A percentile compares a stretch with the other conserved stretches of the same genome.
These are phyloP conservation scores for Lasioglossum pauxillum DNA, from an alignment of 2,888 invertebrate species.

Conservation along the genomic window DNA sequence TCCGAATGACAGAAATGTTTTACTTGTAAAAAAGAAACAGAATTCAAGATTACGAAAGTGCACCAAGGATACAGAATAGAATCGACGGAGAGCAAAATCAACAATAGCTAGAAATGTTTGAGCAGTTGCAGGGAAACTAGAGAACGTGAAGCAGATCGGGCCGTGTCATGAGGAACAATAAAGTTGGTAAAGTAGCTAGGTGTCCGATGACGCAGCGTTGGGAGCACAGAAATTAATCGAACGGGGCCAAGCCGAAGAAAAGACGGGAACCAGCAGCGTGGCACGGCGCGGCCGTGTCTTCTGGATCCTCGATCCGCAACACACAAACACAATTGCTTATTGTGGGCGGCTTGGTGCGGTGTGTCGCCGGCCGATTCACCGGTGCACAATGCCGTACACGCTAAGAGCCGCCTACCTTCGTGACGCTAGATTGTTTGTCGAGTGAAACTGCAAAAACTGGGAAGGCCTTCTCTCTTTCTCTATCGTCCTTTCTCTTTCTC, in stretches of 20 bases:
- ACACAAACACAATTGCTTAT: slow-evolving; percentile 33
- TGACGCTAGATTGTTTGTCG: slow-evolving; percentile 65
- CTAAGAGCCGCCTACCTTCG: slow-evolving; percentile 62
- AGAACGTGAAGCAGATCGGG: background rate
- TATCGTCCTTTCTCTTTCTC: background rate
- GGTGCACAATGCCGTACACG: slow-evolving; percentile 50
- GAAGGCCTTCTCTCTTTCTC: slow-evolving; percentile 5
- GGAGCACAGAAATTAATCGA: background rate
- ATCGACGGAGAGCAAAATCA: background rate
- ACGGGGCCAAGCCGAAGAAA: slow-evolving; percentile 12
- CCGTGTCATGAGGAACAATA: background rate
- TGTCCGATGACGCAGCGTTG: background rate
- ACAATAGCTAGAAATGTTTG: background rate
- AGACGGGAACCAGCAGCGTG: background rate
- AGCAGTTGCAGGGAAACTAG: background rate
- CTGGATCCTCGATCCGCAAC: background rate
- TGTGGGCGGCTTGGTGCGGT: slow-evolving; percentile 35
- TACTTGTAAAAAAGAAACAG: too few species aligned
- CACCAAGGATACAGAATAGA: background rate
- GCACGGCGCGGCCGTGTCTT: background rate
- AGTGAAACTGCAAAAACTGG: slow-evolving; percentile 55
- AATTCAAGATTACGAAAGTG: too few species aligned
- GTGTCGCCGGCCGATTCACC: slow-evolving; percentile 54
- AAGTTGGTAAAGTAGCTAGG: background rate
- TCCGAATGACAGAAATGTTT: too few species aligned